Evolutionary conservation across 1,140 invertebrate genomes (phyloP).

Genomic region (Aricia agestis): DNA sequence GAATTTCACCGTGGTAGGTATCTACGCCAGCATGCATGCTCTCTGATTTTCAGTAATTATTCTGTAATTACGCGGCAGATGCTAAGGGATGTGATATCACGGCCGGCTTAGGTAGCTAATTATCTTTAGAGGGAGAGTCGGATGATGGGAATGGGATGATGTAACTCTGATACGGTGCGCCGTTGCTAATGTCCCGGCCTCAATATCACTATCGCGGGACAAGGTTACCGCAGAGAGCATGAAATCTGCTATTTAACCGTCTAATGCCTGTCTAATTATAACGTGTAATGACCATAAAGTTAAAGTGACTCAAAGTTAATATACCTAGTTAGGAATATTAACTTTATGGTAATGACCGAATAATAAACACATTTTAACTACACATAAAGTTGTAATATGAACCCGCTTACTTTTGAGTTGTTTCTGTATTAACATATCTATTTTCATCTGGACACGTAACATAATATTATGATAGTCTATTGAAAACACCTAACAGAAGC

Average conservation of each 20-base stretch:
- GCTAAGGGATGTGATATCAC: not conserved
- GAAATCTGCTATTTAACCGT: not conserved
- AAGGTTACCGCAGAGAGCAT: not conserved
- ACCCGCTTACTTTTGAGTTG: not conserved
- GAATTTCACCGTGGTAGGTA: slow-evolving; percentile 20
- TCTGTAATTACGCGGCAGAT: not conserved
- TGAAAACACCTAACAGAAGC: not conserved
- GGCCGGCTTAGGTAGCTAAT: not conserved
- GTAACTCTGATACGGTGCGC: not conserved
- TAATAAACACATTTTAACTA: not conserved
- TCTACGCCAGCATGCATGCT: not conserved
- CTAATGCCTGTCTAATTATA: not conserved
- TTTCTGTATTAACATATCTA: not conserved
- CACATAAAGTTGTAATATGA: not conserved
- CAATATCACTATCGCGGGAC: not conserved
- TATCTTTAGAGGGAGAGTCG: not conserved
- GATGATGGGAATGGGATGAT: not conserved
- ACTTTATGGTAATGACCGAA: not conserved
- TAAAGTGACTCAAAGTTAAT: too few relatives aligned
- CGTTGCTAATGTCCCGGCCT: not conserved
- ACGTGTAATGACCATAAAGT: not conserved
- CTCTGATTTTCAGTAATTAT: not conserved
- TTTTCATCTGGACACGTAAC: not conserved
- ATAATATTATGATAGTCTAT: not conserved
- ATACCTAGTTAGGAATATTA: too few relatives aligned